These are phyloP conservation scores for Drosophila niveifrons DNA, from an alignment of 2,888 invertebrate species.

Conservation along the genomic window DNA sequence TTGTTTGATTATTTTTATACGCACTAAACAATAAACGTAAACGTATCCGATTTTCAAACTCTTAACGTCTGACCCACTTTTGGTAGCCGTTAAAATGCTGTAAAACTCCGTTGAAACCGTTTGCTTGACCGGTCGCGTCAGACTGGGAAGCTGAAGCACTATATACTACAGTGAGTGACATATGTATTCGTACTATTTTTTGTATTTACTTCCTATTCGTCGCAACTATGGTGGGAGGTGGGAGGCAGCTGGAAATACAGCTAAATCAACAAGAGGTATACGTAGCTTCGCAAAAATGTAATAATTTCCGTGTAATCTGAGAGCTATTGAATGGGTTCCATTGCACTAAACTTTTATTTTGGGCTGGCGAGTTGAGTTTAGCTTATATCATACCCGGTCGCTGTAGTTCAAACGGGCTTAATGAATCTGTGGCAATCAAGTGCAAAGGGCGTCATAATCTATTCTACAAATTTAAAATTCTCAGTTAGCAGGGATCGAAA, in stretches of 20 bases:
- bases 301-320: conserved; percentile 58
- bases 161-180: not conserved
- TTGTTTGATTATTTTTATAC: conserved; percentile 71
- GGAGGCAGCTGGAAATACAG: conserved; percentile 56
- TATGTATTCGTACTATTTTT: conserved; percentile 26
- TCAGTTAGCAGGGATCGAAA: no score
- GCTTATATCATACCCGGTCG: not conserved
- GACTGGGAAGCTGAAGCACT: conserved; percentile 25
- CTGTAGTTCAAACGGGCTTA: not conserved
- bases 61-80: conserved; percentile 66
- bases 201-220: conserved; percentile 47
- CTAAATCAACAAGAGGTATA: conserved; percentile 61
- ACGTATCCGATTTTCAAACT: conserved; percentile 51
- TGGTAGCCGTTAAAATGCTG: conserved; percentile 47
- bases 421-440: not conserved
- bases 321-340: conserved; percentile 11
- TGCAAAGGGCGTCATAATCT: not conserved
- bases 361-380: not conserved
- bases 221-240: conserved; percentile 12
- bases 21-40: conserved; percentile 63
- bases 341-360: conserved; percentile 41
- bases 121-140: conserved; percentile 16
- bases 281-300: conserved; percentile 55
- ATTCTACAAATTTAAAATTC: no score
- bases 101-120: conserved; percentile 34